Percentiles rank a stretch among this genome's conserved stretches.
phyloP scores from a whole-genome alignment of 2,797 vertebrate genomes.

The Myripristis murdjan region DNA sequence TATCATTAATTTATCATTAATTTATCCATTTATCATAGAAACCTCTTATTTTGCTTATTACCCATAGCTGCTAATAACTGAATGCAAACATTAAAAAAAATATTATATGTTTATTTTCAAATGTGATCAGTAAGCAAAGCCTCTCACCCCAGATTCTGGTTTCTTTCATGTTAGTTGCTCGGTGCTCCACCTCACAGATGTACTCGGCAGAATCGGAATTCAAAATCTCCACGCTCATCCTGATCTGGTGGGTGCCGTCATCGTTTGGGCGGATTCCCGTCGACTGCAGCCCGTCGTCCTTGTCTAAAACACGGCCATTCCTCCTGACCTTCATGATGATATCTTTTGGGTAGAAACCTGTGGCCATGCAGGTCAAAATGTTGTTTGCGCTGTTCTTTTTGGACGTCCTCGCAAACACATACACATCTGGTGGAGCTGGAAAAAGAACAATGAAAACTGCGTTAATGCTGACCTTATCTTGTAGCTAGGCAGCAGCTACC shows the following conservation, averaged over 20 bases:
- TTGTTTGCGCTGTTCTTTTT: rapidly evolving
- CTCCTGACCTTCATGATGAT: slow-evolving; percentile 45
- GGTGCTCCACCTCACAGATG: slow-evolving; percentile 61
- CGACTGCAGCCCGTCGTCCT: background rate
- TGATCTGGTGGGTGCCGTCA: slow-evolving; percentile 70
- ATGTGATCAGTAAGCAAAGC: too few species aligned
- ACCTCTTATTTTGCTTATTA: too few species aligned
- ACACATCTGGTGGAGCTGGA: slow-evolving; percentile 44
- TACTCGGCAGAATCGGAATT: background rate
- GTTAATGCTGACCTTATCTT: too few species aligned
- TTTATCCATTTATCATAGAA: too few species aligned
- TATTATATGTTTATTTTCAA: too few species aligned
- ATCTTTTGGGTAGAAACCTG: slow-evolving; percentile 70
- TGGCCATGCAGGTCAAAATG: slow-evolving; percentile 75
- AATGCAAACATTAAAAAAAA: too few species aligned
- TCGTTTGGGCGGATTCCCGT: slow-evolving; percentile 61
- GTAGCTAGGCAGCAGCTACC: too few species aligned
- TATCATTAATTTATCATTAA: too few species aligned
- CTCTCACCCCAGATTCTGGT: slow-evolving; percentile 53
- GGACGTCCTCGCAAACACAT: background rate
- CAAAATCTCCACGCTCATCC: slow-evolving; percentile 55
- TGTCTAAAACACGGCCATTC: rapidly evolving
- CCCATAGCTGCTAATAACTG: too few species aligned
- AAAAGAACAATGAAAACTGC: background rate
- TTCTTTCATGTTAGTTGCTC: rapidly evolving